Conservation (phyloP, 2,113 vertebrate genomes). For the Addax nasomaculatus region DNA sequence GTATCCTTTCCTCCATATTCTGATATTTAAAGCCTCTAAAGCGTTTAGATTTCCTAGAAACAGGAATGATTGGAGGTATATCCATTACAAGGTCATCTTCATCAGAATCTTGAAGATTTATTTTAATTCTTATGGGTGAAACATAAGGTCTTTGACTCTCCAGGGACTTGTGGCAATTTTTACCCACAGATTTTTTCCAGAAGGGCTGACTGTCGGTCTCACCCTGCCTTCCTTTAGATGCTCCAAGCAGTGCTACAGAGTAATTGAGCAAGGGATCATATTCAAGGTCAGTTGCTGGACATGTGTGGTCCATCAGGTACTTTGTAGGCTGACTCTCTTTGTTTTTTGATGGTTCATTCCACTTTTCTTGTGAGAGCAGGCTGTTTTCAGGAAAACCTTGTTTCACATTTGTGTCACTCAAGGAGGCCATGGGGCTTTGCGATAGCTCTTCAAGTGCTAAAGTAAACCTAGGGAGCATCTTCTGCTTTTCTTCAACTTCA, state of each 20-base stretch:
- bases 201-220: not conserved
- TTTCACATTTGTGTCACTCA: not conserved
- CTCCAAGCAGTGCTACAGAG: slow-evolving; percentile 69
- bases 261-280: slow-evolving; percentile 85
- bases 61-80: slow-evolving; percentile 54
- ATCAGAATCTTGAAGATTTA: slow-evolving; percentile 73
- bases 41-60: slow-evolving; percentile 54
- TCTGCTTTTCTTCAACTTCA: slow-evolving; percentile 81
- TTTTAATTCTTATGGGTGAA: slow-evolving; percentile 42
- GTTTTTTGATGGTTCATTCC: not conserved
- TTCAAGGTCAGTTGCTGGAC: slow-evolving; percentile 81
- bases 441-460: not conserved
- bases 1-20: not conserved
- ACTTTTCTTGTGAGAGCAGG: not conserved
- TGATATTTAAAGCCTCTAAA: not conserved
- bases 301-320: slow-evolving; percentile 78
- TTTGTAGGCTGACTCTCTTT: slow-evolving; percentile 25
- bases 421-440: not conserved
- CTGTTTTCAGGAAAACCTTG: not conserved
- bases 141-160: not conserved
- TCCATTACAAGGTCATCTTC: slow-evolving; percentile 82
- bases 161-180: fast-evolving
- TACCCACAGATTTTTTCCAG: not conserved
- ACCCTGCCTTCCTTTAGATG: not conserved
- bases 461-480: slow-evolving; percentile 75